Base-by-base conservation (phyloP, 1,140 invertebrate genomes). In the Delia radicum region DNA sequence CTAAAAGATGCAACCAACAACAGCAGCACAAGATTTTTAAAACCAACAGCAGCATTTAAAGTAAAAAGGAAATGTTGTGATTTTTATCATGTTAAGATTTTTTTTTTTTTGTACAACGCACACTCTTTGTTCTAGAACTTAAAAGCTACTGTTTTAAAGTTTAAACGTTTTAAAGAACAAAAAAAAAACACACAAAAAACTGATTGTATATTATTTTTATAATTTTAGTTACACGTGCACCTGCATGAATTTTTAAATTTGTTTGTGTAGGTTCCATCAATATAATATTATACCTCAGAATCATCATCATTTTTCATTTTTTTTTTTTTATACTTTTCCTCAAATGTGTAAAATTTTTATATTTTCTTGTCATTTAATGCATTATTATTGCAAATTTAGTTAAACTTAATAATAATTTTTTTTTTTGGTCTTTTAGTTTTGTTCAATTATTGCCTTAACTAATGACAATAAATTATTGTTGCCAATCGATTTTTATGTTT, bases 391-490 rank as follows among this genome's bases (percentile, higher is more conserved):
- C 65, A 69, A 69, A 69, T 69, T 69, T 69, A 69, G 65, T 69
- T 69, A 69, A 69, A 67, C 33, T 69, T 69, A 69, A 69, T 69
- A 69, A 69, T 69, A 33, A 33, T 33, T n/a, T 63, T 28, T 3
- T 63, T 63, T 62, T 62, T 62, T 62, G n/a, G 3, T 12, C 13
- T n/a, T 67, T 31, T 69, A 33, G 18, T 67, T 63, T n/a, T n/a
- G n/a, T 69, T 21, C 63, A 31, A 31, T 67, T 21, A 15, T 24
- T 13, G 33, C 29, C 65, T 69, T 37, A 33, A 69, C 31, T 69
- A 69, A 69, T 69, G 65, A 69, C 65, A 69, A 69, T 69, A 69
- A 69, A 37, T 69, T 69, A 69, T 69, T n/a, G 31, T 69, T 69
- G 33, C 24, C 65, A 33, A 69, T 31, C 29, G 65, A 5, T 69